A percentile compares a stretch with the other conserved stretches of the same genome.
These are phyloP conservation scores for Eurypyga helias DNA, from an alignment of 2,113 vertebrate species.

Conservation along the genomic window DNA sequence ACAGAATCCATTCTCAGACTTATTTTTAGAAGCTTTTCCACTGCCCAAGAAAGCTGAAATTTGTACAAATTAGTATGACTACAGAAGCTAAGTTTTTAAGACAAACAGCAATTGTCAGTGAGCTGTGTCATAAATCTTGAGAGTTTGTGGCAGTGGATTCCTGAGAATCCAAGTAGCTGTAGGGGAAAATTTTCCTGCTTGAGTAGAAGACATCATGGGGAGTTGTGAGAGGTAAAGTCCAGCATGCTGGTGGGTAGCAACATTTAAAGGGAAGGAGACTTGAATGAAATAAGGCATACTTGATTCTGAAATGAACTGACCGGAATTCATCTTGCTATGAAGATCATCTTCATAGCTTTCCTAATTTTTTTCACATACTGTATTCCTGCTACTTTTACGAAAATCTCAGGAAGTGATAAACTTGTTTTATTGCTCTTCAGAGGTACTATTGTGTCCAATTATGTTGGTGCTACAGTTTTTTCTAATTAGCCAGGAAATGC, in stretches of 20 bases:
- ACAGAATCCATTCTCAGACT: neutral
- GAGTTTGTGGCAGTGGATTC: neutral
- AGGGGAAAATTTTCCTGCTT: neutral
- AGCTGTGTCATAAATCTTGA: neutral
- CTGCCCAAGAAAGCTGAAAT: neutral
- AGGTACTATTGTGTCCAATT: constrained; percentile 69
- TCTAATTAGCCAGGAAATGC: constrained; percentile 69
- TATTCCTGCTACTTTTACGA: neutral
- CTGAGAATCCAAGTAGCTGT: neutral
- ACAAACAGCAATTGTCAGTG: neutral
- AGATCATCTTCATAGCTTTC: neutral
- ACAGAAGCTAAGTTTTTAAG: neutral
- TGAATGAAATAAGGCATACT: neutral
- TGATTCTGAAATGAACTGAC: neutral
- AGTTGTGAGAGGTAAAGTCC: neutral
- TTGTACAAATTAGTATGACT: neutral
- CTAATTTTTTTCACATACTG: neutral
- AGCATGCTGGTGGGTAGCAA: neutral
- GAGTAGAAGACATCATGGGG: accelerated
- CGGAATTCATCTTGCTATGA: neutral
- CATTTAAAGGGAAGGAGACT: neutral
- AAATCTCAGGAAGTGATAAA: constrained; percentile 33
- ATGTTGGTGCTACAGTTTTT: constrained; percentile 56
- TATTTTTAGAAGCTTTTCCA: neutral
- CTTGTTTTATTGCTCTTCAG: constrained; percentile 54